Conservation (phyloP, 1,140 invertebrate species). For the Mizuhopecten yessoensis region DNA sequence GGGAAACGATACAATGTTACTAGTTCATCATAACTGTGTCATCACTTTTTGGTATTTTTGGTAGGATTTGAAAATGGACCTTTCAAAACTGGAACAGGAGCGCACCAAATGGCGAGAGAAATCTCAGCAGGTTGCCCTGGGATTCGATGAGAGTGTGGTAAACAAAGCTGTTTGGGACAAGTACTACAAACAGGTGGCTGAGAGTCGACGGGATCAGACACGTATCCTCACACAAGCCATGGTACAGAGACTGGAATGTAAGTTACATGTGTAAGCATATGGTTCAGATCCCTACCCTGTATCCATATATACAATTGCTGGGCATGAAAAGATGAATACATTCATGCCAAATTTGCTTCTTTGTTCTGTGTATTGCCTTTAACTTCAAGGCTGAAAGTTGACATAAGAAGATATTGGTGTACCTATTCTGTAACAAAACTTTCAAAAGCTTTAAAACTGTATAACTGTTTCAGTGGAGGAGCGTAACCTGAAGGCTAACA, state of each 20-base stretch:
- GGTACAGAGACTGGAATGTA: conserved; percentile 70
- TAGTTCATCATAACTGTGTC: too few relatives aligned
- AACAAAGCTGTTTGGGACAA: conserved; percentile 55
- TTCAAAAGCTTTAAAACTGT: too few relatives aligned
- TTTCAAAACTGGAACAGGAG: conserved; percentile 71
- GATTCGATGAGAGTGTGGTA: conserved; percentile 54
- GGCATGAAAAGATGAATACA: too few relatives aligned
- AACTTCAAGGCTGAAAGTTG: too few relatives aligned
- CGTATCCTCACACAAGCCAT: conserved; percentile 65
- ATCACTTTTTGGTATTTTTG: conserved; percentile 36
- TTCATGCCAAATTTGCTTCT: too few relatives aligned
- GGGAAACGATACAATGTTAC: too few relatives aligned
- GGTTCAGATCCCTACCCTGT: too few relatives aligned
- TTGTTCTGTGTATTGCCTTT: too few relatives aligned
- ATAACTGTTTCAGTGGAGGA: conserved; percentile 67
- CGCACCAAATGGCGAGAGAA: conserved; percentile 66
- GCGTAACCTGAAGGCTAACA: conserved; percentile 54
- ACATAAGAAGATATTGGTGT: too few relatives aligned
- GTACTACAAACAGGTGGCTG: conserved; percentile 62
- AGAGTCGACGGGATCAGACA: conserved; percentile 67
- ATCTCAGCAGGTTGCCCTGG: conserved; percentile 55
- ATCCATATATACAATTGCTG: too few relatives aligned
- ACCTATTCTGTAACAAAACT: too few relatives aligned
- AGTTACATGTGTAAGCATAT: too few relatives aligned
- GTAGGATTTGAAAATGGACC: conserved; percentile 71